A percentile compares a stretch with the other conserved stretches of the same genome.
Conservation (phyloP, 35 echinoderm and acorn worm species). For the Antedon bifida region DNA sequence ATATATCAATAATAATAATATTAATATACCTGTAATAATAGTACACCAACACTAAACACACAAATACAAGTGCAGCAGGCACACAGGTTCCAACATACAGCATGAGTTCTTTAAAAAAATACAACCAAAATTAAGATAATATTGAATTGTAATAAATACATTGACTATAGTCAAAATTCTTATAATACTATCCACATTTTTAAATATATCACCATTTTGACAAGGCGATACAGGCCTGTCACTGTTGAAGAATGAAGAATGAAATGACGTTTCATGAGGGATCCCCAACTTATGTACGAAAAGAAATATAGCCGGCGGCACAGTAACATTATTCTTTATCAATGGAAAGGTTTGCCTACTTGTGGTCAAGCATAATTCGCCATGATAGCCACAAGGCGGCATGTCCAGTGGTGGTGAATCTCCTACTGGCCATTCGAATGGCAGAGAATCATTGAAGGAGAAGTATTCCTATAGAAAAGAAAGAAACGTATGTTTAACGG, state of each 20-base stretch:
- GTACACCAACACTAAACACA: neutral
- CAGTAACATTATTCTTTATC: too few relatives aligned
- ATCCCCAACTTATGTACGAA: too few relatives aligned
- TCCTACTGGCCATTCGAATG: conserved; percentile 27
- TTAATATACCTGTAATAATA: neutral
- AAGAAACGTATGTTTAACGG: neutral
- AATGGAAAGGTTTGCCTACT: conserved; percentile 13
- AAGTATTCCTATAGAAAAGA: neutral
- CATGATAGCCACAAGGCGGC: conserved; percentile 68
- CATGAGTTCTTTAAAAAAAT: conserved; percentile 18
- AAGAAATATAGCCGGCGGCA: too few relatives aligned
- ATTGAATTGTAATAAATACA: too few relatives aligned
- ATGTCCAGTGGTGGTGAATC: conserved; percentile 49
- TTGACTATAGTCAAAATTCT: too few relatives aligned
- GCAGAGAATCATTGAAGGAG: neutral
- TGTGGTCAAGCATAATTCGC: conserved; percentile 51
- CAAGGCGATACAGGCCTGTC: too few relatives aligned
- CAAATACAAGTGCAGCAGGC: neutral
- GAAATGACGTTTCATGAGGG: too few relatives aligned
- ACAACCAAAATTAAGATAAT: too few relatives aligned
- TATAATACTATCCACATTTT: too few relatives aligned
- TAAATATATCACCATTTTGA: too few relatives aligned
- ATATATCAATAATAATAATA: neutral
- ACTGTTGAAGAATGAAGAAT: too few relatives aligned
- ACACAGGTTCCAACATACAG: conserved; percentile 26